Evolutionary conservation across 2,113 vertebrate species (phyloP).

Genomic region (Piliocolobus tephrosceles): DNA sequence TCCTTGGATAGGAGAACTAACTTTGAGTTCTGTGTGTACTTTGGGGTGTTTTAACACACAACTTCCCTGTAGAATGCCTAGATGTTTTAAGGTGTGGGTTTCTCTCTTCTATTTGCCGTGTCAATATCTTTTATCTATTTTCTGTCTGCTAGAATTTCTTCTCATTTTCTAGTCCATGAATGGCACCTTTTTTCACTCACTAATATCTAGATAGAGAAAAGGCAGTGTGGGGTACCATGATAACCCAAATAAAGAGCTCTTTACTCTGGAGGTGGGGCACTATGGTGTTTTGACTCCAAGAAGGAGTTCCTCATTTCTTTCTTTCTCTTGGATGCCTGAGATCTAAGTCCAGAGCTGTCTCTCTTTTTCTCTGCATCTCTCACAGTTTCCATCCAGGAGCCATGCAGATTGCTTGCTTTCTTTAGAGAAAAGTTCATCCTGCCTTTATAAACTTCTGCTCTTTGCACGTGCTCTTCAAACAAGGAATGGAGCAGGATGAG

Average conservation of each 20-base stretch:
- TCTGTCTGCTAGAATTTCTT: neutral
- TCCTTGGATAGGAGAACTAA: neutral
- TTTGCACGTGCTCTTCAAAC: neutral
- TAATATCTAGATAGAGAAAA: neutral
- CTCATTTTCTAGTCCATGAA: neutral
- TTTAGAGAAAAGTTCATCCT: neutral
- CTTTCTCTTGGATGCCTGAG: neutral
- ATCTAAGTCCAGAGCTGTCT: neutral
- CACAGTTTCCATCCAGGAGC: neutral
- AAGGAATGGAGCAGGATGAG: too few relatives aligned
- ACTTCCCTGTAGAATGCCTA: neutral
- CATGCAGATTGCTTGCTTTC: neutral
- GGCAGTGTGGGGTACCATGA: neutral
- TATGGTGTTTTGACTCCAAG: neutral
- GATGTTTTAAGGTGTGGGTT: neutral
- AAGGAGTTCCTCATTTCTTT: neutral
- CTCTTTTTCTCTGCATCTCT: neutral
- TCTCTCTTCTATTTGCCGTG: neutral
- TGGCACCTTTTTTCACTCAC: neutral
- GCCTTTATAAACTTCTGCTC: neutral
- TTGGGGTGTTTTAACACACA: neutral
- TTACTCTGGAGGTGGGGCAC: neutral
- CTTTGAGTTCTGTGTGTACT: neutral
- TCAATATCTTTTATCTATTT: neutral
- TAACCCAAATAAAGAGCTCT: neutral